Percentiles rank a stretch among this genome's conserved stretches.
These are phyloP conservation scores for Zeus faber DNA, from an alignment of 2,113 vertebrate species.

Conservation along the genomic window DNA sequence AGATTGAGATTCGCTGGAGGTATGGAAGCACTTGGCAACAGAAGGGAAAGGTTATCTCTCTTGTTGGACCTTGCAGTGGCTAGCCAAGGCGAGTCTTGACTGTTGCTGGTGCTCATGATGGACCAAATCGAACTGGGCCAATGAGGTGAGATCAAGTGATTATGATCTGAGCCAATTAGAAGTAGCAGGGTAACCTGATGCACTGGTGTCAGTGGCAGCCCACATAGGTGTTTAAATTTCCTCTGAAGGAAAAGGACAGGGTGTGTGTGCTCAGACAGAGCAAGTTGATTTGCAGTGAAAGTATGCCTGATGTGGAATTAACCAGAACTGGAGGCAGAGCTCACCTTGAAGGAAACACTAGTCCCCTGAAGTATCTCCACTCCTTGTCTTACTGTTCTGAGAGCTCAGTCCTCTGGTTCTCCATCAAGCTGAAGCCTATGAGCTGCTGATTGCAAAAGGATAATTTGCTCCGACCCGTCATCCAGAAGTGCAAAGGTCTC, in stretches of 20 bases:
- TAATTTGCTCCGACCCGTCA: not conserved
- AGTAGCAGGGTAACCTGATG: slow-evolving; percentile 2
- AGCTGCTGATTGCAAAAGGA: slow-evolving; percentile 2
- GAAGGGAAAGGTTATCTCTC: not conserved
- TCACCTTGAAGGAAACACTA: slow-evolving; percentile 1
- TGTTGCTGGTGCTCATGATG: slow-evolving; percentile 6
- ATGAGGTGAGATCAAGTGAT: slow-evolving; percentile 9
- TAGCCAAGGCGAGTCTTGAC: slow-evolving; percentile 17
- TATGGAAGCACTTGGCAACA: not conserved
- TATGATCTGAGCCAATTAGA: slow-evolving; percentile 6
- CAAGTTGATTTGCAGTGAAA: slow-evolving; percentile 7
- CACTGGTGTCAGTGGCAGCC: slow-evolving; percentile 2
- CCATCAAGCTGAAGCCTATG: slow-evolving; percentile 1
- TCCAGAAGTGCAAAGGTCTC: slow-evolving; percentile 3
- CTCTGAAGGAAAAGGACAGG: not conserved
- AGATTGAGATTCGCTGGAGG: not conserved
- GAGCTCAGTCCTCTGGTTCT: not conserved
- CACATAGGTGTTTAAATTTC: slow-evolving; percentile 9
- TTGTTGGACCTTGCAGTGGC: slow-evolving; percentile 13
- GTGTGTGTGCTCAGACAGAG: slow-evolving; percentile 5
- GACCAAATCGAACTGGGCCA: slow-evolving; percentile 1
- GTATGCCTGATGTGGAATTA: slow-evolving; percentile 3
- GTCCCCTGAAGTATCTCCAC: not conserved
- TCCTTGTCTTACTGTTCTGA: slow-evolving; percentile 1
- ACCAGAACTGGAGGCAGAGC: not conserved